Evolutionary conservation across 1,140 invertebrate genomes (phyloP).

Genomic region (Ostrea edulis): DNA sequence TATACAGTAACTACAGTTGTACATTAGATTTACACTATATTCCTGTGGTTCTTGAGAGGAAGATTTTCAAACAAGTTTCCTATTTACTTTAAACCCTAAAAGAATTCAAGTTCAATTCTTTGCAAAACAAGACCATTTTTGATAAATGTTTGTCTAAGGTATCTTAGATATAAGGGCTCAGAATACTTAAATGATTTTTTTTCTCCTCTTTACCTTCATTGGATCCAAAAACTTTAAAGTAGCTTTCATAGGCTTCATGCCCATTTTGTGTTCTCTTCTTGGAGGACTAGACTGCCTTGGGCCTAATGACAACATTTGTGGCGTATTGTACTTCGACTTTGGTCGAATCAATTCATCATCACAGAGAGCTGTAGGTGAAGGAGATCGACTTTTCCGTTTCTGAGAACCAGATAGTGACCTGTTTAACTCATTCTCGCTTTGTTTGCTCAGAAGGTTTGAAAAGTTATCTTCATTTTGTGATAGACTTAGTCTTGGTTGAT

Average conservation of each 20-base stretch:
- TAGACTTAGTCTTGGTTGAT: background rate
- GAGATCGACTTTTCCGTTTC: background rate
- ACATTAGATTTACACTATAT: no score
- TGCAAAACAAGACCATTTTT: no score
- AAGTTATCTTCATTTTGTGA: background rate
- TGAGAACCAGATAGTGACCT: background rate
- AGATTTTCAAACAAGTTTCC: no score
- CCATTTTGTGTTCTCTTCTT: background rate
- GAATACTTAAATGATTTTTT: background rate
- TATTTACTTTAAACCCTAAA: no score
- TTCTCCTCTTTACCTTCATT: background rate
- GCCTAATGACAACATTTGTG: conserved; percentile 45
- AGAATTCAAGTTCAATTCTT: no score
- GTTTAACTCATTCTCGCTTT: background rate
- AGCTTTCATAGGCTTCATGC: background rate
- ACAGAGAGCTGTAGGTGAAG: conserved; percentile 32
- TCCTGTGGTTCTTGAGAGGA: no score
- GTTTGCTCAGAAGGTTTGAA: background rate
- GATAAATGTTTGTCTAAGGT: no score
- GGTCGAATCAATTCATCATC: conserved; percentile 2
- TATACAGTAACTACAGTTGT: no score
- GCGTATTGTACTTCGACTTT: conserved; percentile 24
- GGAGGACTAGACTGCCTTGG: background rate
- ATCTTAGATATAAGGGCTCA: no score
- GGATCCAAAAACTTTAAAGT: background rate